Percentiles rank a stretch among this genome's conserved stretches.
Evolutionary conservation across 1,140 invertebrate species (phyloP).

Genomic region (Stenopsyche tienmushanensis): DNA sequence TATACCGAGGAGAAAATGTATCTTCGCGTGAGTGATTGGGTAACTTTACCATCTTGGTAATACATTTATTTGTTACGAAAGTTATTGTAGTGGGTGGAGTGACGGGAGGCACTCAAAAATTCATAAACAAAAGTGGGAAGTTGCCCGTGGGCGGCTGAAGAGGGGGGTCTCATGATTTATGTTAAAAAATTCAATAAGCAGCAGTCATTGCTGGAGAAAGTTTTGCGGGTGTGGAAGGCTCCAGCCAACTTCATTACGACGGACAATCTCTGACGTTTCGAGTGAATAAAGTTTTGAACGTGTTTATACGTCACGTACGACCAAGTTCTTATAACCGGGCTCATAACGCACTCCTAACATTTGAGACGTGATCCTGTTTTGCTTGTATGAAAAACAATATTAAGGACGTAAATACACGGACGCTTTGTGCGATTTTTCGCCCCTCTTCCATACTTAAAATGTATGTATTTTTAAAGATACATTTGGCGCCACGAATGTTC

Average conservation of each 20-base stretch:
- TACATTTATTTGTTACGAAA: no score
- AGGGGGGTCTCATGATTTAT: constrained; percentile 22
- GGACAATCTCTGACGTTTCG: not conserved
- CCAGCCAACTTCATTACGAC: constrained; percentile 4
- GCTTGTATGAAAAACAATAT: no score
- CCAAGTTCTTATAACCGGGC: constrained; percentile 12
- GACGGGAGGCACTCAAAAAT: constrained; percentile 9
- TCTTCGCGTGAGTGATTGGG: no score
- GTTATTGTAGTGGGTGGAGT: not conserved
- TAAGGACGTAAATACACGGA: no score
- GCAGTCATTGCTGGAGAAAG: constrained; percentile 16
- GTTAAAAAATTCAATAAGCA: constrained; percentile 33
- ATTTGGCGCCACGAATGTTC: no score
- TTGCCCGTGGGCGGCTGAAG: constrained; percentile 1
- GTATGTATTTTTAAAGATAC: no score
- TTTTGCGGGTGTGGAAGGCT: not conserved
- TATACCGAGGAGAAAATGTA: no score
- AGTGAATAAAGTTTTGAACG: not conserved
- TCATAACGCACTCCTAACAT: not conserved
- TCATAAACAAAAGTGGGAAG: constrained; percentile 27
- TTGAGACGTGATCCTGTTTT: not conserved
- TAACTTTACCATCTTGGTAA: no score
- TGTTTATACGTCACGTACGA: constrained; percentile 24
- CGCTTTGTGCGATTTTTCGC: no score
- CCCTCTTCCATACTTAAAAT: no score